Conservation (phyloP, 2,113 vertebrate genomes). For the Xiphophorus couchianus region DNA sequence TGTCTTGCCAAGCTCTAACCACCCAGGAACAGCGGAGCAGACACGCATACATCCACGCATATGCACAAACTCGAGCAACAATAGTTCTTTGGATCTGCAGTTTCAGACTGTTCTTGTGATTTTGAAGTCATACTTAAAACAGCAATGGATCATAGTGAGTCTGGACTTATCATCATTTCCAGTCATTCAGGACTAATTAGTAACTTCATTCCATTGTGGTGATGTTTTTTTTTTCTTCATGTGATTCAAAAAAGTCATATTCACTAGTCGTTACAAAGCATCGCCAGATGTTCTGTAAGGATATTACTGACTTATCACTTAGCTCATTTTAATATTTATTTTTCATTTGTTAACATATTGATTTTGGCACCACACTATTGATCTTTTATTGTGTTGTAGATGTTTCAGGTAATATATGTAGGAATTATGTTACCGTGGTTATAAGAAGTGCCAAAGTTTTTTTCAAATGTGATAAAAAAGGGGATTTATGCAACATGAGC, state of each 20-base stretch:
- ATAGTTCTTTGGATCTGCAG: neutral
- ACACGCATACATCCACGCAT: conserved; percentile 10
- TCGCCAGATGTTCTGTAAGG: too few species aligned
- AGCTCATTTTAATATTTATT: too few species aligned
- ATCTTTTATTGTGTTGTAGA: too few species aligned
- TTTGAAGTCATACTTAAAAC: conserved; percentile 35
- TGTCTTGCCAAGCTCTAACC: conserved; percentile 64
- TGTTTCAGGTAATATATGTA: too few species aligned
- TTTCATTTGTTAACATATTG: too few species aligned
- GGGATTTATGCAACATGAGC: neutral
- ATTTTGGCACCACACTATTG: too few species aligned
- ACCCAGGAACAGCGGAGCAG: conserved; percentile 40
- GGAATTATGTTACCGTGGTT: too few species aligned
- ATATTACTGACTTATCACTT: too few species aligned
- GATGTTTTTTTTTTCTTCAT: conserved; percentile 21
- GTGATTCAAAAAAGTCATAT: conserved; percentile 17
- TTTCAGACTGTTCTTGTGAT: conserved; percentile 7
- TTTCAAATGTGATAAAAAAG: conserved; percentile 19
- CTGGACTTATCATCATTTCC: conserved; percentile 39
- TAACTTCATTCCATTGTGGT: conserved; percentile 52
- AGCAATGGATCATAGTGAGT: conserved; percentile 15
- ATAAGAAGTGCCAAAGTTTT: neutral
- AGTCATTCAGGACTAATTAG: conserved; percentile 53
- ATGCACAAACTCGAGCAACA: conserved; percentile 1
- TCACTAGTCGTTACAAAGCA: neutral